Evolutionary conservation across 2,113 vertebrate species (phyloP), one percentile per base, ranked within the genome.

Genomic region (Anarhynchus alexandrinus): DNA sequence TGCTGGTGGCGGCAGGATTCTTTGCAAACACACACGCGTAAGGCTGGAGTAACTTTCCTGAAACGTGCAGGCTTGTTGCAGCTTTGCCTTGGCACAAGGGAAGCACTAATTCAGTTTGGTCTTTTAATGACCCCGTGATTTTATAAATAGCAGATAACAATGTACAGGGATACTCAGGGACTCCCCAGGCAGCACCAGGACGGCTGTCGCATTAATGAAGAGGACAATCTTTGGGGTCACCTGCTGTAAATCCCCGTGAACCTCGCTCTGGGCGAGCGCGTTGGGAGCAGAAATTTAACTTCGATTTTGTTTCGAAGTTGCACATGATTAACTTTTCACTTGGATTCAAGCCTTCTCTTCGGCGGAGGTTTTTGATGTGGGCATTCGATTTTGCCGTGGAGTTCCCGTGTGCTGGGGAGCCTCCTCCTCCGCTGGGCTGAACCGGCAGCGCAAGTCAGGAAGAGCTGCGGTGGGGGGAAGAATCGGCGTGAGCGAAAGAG

Each of bases 61-160:
- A 40, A 14, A 38, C 0, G 0, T 15, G 7, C 57, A 40, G 36
- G 11, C 5, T 23, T 71, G 23, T 67, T 38, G 2, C n/a, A 78
- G 59, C 27, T 91, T 93, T 87, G 43, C 82, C 23, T 27, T 47
- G 40, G 38, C n/a, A 7, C 23, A 30, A 65, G 20, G 6, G 43
- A 45, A 76, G 52, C 25, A 36, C n/a, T 47, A 47, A 38, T 72
- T 84, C 14, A 74, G 21, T 5, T 25, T 58, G 22, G n/a, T 65
- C 16, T 65, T 80, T 30, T 20, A 45, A 20, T 11, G 22, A 57
- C 5, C 10, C 17, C 1, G 0, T 54, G 76, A 29, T 27, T 77
- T 61, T 86, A 3, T 84, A 42, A 66, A 30, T 3, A 78, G 32
- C 8, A 40, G 43, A 6, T 15, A 19, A 45, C 4, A 82, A 26